Evolutionary conservation across 2,888 invertebrate species (phyloP).

Genomic region (Aelia acuminata): DNA sequence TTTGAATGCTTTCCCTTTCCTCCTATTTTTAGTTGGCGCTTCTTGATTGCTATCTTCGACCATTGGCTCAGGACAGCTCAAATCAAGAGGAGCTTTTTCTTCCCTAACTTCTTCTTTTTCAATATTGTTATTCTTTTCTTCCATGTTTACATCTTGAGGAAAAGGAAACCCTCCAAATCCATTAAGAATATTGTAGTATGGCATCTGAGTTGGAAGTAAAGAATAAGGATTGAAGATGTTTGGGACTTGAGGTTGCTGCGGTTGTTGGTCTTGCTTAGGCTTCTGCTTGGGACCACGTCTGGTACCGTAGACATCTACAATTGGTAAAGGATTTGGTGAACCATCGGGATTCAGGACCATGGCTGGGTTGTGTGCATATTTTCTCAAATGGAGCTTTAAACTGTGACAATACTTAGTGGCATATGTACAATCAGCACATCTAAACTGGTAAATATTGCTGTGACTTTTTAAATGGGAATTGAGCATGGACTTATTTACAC

Average conservation of each 20-base stretch:
- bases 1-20: constrained; percentile 90
- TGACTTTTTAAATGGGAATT: constrained; percentile 98
- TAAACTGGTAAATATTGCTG: constrained; percentile 91
- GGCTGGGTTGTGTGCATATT: constrained; percentile 91
- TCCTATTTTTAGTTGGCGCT: constrained; percentile 70
- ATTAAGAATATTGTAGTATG: constrained; percentile 64
- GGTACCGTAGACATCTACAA: constrained; percentile 93
- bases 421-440: constrained; percentile 94
- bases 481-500: constrained; percentile 99
- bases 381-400: constrained; percentile 92
- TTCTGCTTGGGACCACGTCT: constrained; percentile 86
- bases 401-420: constrained; percentile 99
- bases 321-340: constrained; percentile 86
- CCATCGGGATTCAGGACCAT: constrained; percentile 92
- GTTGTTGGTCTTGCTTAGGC: constrained; percentile 66
- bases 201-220: constrained; percentile 66
- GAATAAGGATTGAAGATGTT: constrained; percentile 65
- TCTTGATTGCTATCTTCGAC: constrained; percentile 62
- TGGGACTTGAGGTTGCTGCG: constrained; percentile 55
- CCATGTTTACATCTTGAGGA: constrained; percentile 63
- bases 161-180: constrained; percentile 62
- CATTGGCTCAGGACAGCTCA: constrained; percentile 70
- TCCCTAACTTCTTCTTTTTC: constrained; percentile 62
- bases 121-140: constrained; percentile 65
- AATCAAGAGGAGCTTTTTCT: constrained; percentile 66